Evolutionary conservation across 2,113 vertebrate genomes (phyloP).

Genomic region (Corythoichthys haematopterus): DNA sequence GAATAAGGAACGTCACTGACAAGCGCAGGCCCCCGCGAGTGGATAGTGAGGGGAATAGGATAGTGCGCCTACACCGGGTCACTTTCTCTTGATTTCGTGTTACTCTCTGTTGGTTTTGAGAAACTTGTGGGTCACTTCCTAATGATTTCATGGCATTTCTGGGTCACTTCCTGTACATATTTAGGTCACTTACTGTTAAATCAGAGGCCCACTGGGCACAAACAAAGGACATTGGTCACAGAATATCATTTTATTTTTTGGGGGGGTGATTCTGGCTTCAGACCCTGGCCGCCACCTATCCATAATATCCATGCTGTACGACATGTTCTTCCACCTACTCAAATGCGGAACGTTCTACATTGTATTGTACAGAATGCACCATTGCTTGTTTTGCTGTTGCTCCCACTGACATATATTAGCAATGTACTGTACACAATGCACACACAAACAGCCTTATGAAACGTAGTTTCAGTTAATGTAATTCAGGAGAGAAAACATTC

Average conservation of each 20-base stretch:
- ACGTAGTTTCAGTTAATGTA: background rate
- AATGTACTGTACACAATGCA: background rate
- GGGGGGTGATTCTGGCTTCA: conserved; percentile 18
- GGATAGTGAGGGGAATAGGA: too few relatives aligned
- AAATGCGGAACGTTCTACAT: conserved; percentile 12
- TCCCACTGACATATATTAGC: background rate
- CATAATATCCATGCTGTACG: conserved; percentile 20
- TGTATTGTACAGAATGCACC: conserved; percentile 13
- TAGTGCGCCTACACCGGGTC: too few relatives aligned
- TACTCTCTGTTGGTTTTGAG: too few relatives aligned
- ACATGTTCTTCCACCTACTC: conserved; percentile 22
- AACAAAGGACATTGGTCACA: conserved; percentile 23
- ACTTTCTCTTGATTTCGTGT: too few relatives aligned
- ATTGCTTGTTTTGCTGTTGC: conserved; percentile 9
- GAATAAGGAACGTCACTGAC: too few relatives aligned
- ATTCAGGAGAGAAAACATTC: background rate
- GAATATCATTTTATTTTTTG: conserved; percentile 2
- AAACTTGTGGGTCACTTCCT: too few relatives aligned
- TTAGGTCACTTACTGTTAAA: too few relatives aligned
- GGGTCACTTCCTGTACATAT: too few relatives aligned
- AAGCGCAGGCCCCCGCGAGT: too few relatives aligned
- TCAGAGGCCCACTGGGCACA: background rate
- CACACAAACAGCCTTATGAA: background rate
- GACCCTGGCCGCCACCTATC: background rate
- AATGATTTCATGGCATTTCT: too few relatives aligned